These are phyloP conservation scores for Notiomystis cincta DNA, from an alignment of 2,113 vertebrate species.

Conservation along the genomic window DNA sequence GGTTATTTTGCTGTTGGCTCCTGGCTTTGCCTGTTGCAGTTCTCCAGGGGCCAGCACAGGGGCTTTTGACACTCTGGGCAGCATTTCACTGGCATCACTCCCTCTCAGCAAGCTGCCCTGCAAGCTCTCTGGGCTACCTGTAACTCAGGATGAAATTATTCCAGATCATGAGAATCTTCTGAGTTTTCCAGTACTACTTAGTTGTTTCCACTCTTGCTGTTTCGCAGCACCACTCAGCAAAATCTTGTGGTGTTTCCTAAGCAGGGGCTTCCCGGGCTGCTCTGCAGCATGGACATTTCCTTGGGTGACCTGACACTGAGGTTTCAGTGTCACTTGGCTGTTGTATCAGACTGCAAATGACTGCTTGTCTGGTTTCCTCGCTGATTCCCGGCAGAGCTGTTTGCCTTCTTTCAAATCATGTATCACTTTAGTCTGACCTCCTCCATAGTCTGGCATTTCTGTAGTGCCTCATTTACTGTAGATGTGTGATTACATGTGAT, in stretches of 20 bases:
- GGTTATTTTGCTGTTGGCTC: not conserved
- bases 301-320: not conserved
- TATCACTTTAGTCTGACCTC: not conserved
- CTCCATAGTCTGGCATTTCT: not conserved
- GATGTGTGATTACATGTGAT: not conserved
- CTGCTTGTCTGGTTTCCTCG: not conserved
- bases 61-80: rapidly evolving
- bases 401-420: not conserved
- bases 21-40: not conserved
- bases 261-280: rapidly evolving
- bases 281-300: not conserved
- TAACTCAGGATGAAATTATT: not conserved
- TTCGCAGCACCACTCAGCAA: not conserved
- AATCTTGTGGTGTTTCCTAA: not conserved
- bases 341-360: not conserved
- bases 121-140: not conserved
- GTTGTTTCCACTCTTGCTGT: not conserved
- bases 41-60: rapidly evolving
- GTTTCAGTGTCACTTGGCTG: not conserved
- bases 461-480: not conserved
- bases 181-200: not conserved
- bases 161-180: not conserved
- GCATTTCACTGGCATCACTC: not conserved
- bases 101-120: not conserved
- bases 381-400: not conserved